Base-by-base conservation (phyloP, 2,113 vertebrate species). In the Myodes glareolus region DNA sequence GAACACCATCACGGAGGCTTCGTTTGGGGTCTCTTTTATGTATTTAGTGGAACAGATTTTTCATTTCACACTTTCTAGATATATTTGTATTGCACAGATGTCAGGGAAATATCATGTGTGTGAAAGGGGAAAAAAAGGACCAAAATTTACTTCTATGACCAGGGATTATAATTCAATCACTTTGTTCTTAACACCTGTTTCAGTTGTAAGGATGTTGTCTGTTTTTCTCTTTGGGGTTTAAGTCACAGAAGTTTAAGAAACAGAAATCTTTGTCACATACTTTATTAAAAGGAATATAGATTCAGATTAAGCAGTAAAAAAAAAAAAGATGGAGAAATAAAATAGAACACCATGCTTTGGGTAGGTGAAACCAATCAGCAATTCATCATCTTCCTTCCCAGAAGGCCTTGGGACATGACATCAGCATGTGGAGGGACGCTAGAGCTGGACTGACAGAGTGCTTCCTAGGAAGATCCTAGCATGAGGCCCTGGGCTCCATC, bases 81-180 rank as follows among this genome's bases (percentile, higher is more conserved):
- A 97, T 98, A 98, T 98, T 98, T 98, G 73, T 96, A 96, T 98
- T 98, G 92, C 98, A 96, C 97, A 98, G 97, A 97, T 98, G 97
- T 98, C 97, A 92, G 94, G 94, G 78, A 97, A 98, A 91, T 97
- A 97, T 94, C 93, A 97, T 94, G 88, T 96, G 92, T 97, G 45
- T 97, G 93, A 88, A 67, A 84, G 81, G 47, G 7, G 11, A 50
- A 36, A 63, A 84, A 91, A 94, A 78, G 87, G 45, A 95, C 81
- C 95, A 96, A 96, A 97, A 97, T 93, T 97, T 91, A 95, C 47
- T 97, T 90, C 88, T 39, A 45, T 45, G 76, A 90, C 92, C 97
- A 77, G 82, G 86, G 72, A 96, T 91, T 96, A 89, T 98, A 93
- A 88, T 78, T 50, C 76, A 95, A 91, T 72, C 93, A 75, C 21